A percentile compares a stretch with the other conserved stretches of the same genome.
Conservation (phyloP, 1,140 invertebrate species). For the Bombus turneri region DNA sequence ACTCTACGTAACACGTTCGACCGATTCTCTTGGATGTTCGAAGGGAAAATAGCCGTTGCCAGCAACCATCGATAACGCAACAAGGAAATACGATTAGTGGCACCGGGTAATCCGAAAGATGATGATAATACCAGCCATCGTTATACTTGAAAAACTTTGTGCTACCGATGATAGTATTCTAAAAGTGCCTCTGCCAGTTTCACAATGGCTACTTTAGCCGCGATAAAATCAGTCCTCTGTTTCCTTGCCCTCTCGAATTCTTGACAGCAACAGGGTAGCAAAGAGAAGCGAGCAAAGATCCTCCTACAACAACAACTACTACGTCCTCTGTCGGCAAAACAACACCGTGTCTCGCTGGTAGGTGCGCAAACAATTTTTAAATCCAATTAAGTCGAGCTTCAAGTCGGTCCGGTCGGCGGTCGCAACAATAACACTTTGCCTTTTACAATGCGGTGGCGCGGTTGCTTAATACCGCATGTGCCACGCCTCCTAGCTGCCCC, state of each 20-base stretch:
- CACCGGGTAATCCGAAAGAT: background rate
- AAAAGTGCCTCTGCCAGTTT: background rate
- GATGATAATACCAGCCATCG: background rate
- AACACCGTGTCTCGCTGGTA: background rate
- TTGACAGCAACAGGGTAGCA: constrained; percentile 16
- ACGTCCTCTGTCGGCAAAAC: background rate
- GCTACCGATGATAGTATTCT: background rate
- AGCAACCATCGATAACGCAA: background rate
- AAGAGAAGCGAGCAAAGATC: constrained; percentile 32
- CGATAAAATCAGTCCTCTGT: constrained; percentile 25
- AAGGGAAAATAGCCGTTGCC: background rate
- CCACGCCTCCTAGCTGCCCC: constrained; percentile 74
- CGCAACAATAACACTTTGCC: constrained; percentile 76
- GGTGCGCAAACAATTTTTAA: constrained; percentile 76
- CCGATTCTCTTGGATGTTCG: background rate
- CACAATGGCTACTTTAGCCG: background rate
- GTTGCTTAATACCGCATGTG: constrained; percentile 77
- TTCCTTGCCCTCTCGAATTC: background rate
- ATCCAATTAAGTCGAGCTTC: constrained; percentile 79
- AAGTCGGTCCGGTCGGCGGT: constrained; percentile 58
- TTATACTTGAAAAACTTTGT: background rate
- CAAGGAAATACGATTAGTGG: background rate
- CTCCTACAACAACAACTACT: background rate
- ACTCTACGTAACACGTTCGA: background rate
- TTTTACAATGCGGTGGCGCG: constrained; percentile 74